Evolutionary conservation across 2,797 vertebrate genomes (phyloP).

Genomic region (Silurus aristotelis): DNA sequence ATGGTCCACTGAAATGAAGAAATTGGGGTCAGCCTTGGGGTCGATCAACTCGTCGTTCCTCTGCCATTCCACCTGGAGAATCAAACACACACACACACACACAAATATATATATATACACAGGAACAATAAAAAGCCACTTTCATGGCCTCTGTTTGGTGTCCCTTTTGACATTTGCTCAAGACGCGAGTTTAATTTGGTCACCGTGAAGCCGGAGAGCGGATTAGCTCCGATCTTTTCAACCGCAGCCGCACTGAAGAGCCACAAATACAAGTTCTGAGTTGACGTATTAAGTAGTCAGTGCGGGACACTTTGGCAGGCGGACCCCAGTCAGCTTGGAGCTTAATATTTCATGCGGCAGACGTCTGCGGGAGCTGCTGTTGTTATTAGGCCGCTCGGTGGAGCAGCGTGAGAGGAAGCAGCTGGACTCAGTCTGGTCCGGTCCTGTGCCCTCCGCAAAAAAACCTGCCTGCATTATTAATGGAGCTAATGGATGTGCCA

Average conservation of each 20-base stretch:
- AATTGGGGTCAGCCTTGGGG: constrained; percentile 88
- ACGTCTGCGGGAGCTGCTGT: constrained; percentile 40
- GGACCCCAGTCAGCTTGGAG: constrained; percentile 29
- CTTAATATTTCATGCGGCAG: constrained; percentile 41
- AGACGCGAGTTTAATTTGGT: constrained; percentile 30
- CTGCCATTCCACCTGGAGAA: constrained; percentile 94
- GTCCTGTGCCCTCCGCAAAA: constrained; percentile 48
- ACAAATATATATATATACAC: neutral
- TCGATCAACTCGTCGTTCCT: constrained; percentile 92
- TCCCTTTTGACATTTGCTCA: constrained; percentile 47
- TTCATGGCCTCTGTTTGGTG: constrained; percentile 55
- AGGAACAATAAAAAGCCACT: constrained; percentile 34
- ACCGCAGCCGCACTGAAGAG: neutral
- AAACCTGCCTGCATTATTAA: constrained; percentile 73
- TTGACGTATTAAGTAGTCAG: constrained; percentile 10
- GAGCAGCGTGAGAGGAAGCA: constrained; percentile 66
- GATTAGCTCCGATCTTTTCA: constrained; percentile 21
- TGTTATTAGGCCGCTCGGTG: constrained; percentile 68
- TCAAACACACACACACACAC: constrained; percentile 40
- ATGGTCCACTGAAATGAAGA: constrained; percentile 90
- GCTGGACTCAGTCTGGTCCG: constrained; percentile 67
- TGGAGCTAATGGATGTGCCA: constrained; percentile 72
- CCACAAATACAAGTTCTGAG: neutral
- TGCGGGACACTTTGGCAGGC: constrained; percentile 18
- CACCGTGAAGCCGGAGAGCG: constrained; percentile 1